Base-by-base conservation (phyloP, 1,140 invertebrate species). In the Delia radicum region DNA sequence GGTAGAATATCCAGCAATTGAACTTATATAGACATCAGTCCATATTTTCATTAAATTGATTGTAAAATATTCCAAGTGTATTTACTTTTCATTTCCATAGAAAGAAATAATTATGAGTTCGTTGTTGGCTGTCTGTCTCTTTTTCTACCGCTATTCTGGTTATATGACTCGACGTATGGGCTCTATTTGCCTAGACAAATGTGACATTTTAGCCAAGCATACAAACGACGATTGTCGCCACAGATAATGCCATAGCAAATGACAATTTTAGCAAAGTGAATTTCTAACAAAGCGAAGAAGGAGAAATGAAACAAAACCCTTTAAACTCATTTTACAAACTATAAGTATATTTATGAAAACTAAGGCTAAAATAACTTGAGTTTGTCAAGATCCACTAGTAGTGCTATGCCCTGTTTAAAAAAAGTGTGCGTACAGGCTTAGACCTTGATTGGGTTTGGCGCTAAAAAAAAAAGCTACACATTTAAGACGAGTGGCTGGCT, bases 131-230 rank as follows among this genome's bases (percentile, higher is more conserved):
- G n/a, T 8, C n/a, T 33, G 8, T 18, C n/a, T 69, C 61, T 24
- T 62, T 76, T 74, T 80, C 62, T 62, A 82, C 74, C 77, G 81
- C 77, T 78, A 80, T 78, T 78, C 79, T 81, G n/a, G 15, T 18
- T 6, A 18, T 18, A 55, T 55, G 48, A 18, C 48, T 55, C 65
- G 29, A 21, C 65, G 37, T 69, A 69, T 69, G 65, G 65, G 77
- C 81, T 80, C 81, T 80, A 82, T 83, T 83, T 82, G 81, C 78
- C 82, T 82, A 81, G 82, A 84, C 82, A 84, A 84, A 84, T 84
- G 82, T 79, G 81, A 84, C 82, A 81, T 81, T 79, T 84, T 80
- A 80, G 82, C 80, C 78, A 63, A 15, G 63, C 71, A 67, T 71
- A 33, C 31, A 13, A 74, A 31, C 69, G 77, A 55, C 37, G 77